Conservation (phyloP, 92 coral and sea anemone species). For the Phenganax marumi region DNA sequence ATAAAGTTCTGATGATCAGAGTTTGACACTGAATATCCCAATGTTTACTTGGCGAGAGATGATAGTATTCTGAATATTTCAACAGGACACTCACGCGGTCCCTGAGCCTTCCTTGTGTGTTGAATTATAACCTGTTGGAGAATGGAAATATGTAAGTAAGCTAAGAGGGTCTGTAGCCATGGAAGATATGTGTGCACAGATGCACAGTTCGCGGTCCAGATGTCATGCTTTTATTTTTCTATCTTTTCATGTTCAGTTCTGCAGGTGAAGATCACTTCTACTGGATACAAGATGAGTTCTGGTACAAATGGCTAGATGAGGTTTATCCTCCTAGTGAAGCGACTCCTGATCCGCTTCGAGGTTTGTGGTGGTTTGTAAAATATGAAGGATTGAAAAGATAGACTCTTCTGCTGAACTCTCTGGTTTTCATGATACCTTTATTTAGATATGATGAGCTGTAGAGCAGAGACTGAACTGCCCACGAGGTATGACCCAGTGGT, state of each 20-base stretch:
- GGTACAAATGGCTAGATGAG: slow-evolving; percentile 97
- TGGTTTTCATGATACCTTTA: neutral
- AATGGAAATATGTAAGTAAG: slow-evolving; percentile 36
- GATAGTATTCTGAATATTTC: no score
- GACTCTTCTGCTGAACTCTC: no score
- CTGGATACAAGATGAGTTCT: slow-evolving; percentile 71
- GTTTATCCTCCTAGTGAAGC: slow-evolving; percentile 92
- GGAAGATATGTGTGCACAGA: neutral
- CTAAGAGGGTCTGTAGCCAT: neutral
- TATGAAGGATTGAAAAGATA: no score
- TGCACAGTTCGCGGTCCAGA: no score
- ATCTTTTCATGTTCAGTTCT: slow-evolving; percentile 47
- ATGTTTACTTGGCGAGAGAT: no score
- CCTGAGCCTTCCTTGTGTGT: slow-evolving; percentile 28
- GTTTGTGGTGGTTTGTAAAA: slow-evolving; percentile 49
- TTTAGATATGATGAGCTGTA: slow-evolving; percentile 15
- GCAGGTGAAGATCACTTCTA: slow-evolving; percentile 54
- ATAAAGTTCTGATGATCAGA: neutral
- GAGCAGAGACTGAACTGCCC: neutral
- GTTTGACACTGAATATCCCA: neutral
- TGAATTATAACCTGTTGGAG: slow-evolving; percentile 26
- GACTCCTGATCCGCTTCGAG: slow-evolving; percentile 66
- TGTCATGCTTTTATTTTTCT: neutral
- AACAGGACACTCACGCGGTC: slow-evolving; percentile 23
- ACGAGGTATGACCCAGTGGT: slow-evolving; percentile 7